Evolutionary conservation across 2,797 vertebrate genomes (phyloP).

Genomic region (Diceros bicornis): DNA sequence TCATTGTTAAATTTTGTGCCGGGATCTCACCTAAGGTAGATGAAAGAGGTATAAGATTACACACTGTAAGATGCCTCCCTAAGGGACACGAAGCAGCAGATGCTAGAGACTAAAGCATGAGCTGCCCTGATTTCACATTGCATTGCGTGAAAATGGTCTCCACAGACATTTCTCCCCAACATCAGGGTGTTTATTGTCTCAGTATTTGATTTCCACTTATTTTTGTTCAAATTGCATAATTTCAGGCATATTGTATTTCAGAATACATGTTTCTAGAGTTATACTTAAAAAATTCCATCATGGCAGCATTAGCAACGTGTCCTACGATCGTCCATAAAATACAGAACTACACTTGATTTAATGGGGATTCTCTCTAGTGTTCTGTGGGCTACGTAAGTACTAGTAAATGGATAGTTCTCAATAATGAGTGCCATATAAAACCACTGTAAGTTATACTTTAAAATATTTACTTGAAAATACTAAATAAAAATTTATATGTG

Average conservation of each 20-base stretch:
- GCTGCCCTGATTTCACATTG: background rate
- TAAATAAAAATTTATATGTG: background rate
- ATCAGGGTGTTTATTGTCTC: background rate
- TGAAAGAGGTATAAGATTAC: background rate
- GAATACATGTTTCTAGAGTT: background rate
- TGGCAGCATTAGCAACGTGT: background rate
- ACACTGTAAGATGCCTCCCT: background rate
- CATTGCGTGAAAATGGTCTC: background rate
- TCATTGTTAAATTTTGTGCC: background rate
- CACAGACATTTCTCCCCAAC: background rate
- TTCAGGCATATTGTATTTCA: background rate
- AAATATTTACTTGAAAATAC: background rate
- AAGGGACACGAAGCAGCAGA: background rate
- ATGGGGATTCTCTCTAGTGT: background rate
- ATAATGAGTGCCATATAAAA: background rate
- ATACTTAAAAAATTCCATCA: background rate
- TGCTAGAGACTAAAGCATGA: background rate
- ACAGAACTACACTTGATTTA: background rate
- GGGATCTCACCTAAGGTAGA: background rate
- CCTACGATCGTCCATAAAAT: background rate
- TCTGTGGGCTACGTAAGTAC: background rate
- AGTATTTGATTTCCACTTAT: slow-evolving; percentile 5
- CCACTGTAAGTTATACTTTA: background rate
- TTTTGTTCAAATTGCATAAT: slow-evolving; percentile 1
- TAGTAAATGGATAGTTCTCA: background rate